These are phyloP conservation scores for Ceratosolen fusciceps DNA, from an alignment of 1,140 invertebrate species.

Conservation along the genomic window DNA sequence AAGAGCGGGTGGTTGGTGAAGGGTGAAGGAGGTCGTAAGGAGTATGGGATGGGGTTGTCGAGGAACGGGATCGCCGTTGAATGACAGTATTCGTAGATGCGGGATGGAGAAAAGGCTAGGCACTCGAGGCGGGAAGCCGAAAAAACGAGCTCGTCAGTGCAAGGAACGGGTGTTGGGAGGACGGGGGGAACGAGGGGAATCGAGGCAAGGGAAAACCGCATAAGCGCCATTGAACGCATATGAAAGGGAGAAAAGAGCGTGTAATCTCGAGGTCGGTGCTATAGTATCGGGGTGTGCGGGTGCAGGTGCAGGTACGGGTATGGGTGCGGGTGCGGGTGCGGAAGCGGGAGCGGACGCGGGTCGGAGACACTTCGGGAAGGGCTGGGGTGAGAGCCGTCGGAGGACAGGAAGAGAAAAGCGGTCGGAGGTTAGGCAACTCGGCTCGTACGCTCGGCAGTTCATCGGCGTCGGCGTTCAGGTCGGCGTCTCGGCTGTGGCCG, in stretches of 20 bases:
- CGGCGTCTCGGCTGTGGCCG: constrained; percentile 18
- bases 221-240: background rate
- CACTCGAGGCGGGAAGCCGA: background rate
- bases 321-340: background rate
- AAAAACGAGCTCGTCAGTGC: background rate
- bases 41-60: too few species aligned
- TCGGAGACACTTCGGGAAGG: background rate
- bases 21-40: too few species aligned
- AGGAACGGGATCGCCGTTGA: too few species aligned
- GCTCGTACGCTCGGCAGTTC: constrained; percentile 7
- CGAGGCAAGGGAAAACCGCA: background rate
- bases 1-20: too few species aligned
- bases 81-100: too few species aligned
- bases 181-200: too few species aligned
- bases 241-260: background rate
- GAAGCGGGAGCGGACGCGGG: background rate
- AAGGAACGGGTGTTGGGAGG: background rate
- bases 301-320: background rate
- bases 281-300: background rate
- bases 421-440: background rate
- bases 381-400: background rate
- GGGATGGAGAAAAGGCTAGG: too few species aligned
- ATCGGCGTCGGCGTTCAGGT: constrained; percentile 17
- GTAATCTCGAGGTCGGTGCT: background rate
- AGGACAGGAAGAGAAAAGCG: background rate